Base-by-base conservation (phyloP, 1,140 invertebrate genomes). In the Listronotus oregonensis region DNA sequence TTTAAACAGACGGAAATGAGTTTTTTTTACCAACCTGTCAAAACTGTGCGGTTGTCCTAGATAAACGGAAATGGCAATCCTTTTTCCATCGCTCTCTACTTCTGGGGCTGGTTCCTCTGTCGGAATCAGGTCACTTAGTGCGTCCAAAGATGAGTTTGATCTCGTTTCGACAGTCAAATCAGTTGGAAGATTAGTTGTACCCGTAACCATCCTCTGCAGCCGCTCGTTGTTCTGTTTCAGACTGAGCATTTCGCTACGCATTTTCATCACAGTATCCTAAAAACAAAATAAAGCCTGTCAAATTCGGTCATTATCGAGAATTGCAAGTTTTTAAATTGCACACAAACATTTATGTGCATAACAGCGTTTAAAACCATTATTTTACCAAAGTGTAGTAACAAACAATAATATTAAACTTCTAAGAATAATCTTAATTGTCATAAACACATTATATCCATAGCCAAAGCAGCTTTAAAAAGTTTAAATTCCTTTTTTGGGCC, bases 191-290 rank as follows among this genome's bases (percentile, higher is more conserved):
- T 71, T 54, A 60, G 71, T 71, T 80, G 73, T 68, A 79, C 78
- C 77, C 76, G 68, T 75, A 76, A 96, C 91, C 68, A 96, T 81
- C 69, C 92, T 85, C 73, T 97, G 95, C 0, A 99, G 83, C 37
- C 96, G 85, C 73, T 98, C 95, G 79, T 98, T 98, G 77, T 98
- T 97, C 74, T 97, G 94, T 77, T 97, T 97, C 70, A 99, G 80
- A 72, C 91, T 94, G 70, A 94, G 82, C 94, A 98, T 98, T 82
- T 99, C 96, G 77, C 91, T 93, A 6, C 64, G 64, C 64, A 66
- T 66, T 42, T 66, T 66, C 64, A 66, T 66, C 27, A 66, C 64
- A n/a, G 64, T 66, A 40, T 66, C 64, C 64, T 65, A 17, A 39
- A 58, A 58, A 40, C 7, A 40, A 7, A 1, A 52, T 12, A 40